These are phyloP conservation scores for Eclectus roratus DNA, from an alignment of 2,113 vertebrate genomes.

Conservation along the genomic window DNA sequence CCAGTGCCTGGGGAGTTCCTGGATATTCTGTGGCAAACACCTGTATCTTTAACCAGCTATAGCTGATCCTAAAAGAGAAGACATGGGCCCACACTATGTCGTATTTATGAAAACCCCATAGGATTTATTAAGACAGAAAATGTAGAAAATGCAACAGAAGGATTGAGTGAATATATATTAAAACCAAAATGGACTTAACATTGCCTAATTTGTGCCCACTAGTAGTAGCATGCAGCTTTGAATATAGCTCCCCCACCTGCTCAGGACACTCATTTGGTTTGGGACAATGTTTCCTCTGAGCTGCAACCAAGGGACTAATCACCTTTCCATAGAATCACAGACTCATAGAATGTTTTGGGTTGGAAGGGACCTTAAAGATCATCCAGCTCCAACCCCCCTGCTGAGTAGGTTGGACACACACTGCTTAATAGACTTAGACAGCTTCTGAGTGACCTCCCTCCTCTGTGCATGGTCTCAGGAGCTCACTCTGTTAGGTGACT, in stretches of 20 bases:
- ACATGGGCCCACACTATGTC: not conserved
- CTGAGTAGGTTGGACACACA: not conserved
- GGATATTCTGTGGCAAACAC: not conserved
- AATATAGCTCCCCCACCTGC: not conserved
- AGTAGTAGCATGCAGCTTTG: not conserved
- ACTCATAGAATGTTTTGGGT: not conserved
- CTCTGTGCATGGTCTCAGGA: not conserved
- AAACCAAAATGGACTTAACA: fast-evolving
- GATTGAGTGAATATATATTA: not conserved
- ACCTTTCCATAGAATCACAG: not conserved
- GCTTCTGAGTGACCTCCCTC: not conserved
- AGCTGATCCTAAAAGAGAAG: not conserved
- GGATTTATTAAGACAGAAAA: not conserved
- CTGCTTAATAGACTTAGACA: not conserved
- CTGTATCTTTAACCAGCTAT: not conserved
- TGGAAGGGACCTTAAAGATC: not conserved
- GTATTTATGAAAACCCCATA: not conserved
- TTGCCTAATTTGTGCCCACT: not conserved
- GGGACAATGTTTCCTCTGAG: not conserved
- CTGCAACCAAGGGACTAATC: not conserved
- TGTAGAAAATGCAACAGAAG: not conserved
- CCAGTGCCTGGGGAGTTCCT: not conserved
- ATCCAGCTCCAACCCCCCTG: not conserved
- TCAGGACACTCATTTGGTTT: not conserved
- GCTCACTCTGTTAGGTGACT: not conserved